Evolutionary conservation across 1,140 invertebrate genomes (phyloP).

Genomic region (Drepana arcuata): DNA sequence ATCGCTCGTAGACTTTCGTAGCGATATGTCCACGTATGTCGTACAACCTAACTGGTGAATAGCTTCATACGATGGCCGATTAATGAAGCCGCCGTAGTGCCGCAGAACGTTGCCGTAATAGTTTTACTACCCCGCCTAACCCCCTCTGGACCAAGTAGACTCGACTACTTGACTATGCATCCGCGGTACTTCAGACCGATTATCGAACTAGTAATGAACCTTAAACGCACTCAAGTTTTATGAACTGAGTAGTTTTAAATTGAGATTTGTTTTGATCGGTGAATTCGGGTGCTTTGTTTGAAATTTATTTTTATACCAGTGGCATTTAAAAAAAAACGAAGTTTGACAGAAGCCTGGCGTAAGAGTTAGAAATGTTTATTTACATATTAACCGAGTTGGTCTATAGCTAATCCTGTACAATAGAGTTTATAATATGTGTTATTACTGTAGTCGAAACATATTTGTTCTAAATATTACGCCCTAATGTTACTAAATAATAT

Average conservation of each 20-base stretch:
- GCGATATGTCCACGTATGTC: conserved; percentile 32
- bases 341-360: too few relatives aligned
- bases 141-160: conserved; percentile 23
- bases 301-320: too few relatives aligned
- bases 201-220: conserved; percentile 66
- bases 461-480: too few relatives aligned
- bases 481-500: too few relatives aligned
- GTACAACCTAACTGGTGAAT: conserved; percentile 53
- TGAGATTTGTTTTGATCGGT: conserved; percentile 27
- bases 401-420: too few relatives aligned
- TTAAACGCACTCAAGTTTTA: conserved; percentile 48
- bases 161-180: conserved; percentile 65
- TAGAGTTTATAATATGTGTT: too few relatives aligned
- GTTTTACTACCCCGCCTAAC: conserved; percentile 50
- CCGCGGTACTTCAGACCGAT: conserved; percentile 59
- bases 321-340: too few relatives aligned
- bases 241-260: too few relatives aligned
- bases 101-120: conserved; percentile 62
- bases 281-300: too few relatives aligned
- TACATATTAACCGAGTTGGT: too few relatives aligned
- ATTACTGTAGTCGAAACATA: too few relatives aligned
- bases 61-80: conserved; percentile 65
- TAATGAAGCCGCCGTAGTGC: conserved; percentile 60
- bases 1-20: conserved; percentile 4
- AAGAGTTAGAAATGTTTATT: too few relatives aligned